Evolutionary conservation across 2,113 vertebrate species (phyloP).

Genomic region (Aplodontia rufa): DNA sequence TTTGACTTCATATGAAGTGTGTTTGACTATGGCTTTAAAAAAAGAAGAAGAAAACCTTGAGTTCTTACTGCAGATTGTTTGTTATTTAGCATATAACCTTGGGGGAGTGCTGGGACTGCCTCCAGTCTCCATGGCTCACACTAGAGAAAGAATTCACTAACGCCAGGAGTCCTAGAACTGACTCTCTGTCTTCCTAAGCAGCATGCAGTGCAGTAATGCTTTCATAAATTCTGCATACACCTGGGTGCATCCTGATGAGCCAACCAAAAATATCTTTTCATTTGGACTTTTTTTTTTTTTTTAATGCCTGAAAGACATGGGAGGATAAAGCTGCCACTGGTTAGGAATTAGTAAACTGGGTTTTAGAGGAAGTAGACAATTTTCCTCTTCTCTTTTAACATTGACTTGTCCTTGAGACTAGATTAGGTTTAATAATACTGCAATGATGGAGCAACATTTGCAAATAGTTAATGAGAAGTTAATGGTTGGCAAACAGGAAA

Average conservation of each 20-base stretch:
- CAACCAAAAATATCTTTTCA: neutral
- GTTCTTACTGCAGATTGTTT: neutral
- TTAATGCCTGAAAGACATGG: neutral
- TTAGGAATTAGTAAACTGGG: neutral
- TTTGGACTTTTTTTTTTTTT: neutral
- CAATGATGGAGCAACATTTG: neutral
- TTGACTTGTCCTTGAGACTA: conserved; percentile 21
- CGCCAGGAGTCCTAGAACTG: neutral
- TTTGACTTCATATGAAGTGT: neutral
- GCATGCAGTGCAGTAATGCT: neutral
- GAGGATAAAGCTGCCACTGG: neutral
- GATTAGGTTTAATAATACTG: neutral
- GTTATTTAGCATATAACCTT: neutral
- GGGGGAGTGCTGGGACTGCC: neutral
- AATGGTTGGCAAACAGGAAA: neutral
- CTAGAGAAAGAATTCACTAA: neutral
- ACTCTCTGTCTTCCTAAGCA: neutral
- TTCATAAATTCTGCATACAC: neutral
- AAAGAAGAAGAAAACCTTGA: neutral
- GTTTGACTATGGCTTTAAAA: neutral
- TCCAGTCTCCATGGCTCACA: neutral
- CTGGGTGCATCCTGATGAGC: neutral
- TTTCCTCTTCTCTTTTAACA: conserved; percentile 2
- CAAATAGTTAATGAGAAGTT: neutral
- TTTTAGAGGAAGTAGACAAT: neutral